phyloP scores from a whole-genome alignment of 2,888 invertebrate species.

The Cephus nigrinus region DNA sequence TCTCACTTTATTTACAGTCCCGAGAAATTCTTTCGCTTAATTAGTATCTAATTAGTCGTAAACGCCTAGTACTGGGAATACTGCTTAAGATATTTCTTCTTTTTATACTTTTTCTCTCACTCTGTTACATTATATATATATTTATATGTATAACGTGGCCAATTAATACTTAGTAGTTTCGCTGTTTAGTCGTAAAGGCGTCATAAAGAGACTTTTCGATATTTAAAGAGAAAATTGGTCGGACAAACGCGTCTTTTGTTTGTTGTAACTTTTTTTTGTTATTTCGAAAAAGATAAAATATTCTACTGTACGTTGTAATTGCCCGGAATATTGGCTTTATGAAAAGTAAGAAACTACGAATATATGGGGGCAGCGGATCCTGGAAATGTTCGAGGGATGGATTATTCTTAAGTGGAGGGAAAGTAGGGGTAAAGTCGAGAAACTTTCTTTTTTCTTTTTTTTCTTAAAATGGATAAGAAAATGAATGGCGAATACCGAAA shows the following conservation, averaged over 20 bases:
- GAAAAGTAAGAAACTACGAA: not conserved
- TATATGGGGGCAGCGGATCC: not conserved
- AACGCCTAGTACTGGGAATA: not conserved
- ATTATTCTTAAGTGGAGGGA: not conserved
- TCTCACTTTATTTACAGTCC: conserved; percentile 10
- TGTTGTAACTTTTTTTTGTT: not conserved
- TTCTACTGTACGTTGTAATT: not conserved
- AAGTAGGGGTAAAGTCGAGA: not conserved
- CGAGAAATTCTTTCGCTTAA: not conserved
- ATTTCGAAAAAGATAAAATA: no score
- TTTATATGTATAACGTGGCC: not conserved
- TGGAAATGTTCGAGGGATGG: not conserved
- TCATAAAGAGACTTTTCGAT: conserved; percentile 6
- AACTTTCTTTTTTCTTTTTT: not conserved
- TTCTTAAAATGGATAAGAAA: not conserved
- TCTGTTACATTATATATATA: conserved; percentile 11
- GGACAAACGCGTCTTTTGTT: not conserved
- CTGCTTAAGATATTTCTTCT: not conserved
- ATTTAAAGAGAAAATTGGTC: conserved; percentile 24
- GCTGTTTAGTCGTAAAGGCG: not conserved
- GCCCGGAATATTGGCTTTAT: not conserved
- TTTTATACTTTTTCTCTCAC: not conserved
- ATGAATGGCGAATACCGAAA: not conserved
- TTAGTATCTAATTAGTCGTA: not conserved
- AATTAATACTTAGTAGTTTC: not conserved